Evolutionary conservation across 2,797 vertebrate genomes (phyloP).

Genomic region (Brachyrhaphis roseni): DNA sequence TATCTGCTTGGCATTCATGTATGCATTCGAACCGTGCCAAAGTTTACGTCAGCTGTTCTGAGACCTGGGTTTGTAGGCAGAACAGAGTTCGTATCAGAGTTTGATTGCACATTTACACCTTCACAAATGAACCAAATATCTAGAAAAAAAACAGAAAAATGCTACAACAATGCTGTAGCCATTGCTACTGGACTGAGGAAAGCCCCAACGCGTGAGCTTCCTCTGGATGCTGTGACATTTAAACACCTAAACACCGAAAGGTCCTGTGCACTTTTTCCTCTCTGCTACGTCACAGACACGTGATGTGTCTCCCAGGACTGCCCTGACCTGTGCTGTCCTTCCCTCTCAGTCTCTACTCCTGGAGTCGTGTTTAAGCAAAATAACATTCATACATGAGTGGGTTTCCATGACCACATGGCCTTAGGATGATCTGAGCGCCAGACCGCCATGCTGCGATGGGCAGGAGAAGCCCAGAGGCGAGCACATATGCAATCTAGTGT

Average conservation of each 20-base stretch:
- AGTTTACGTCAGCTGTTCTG: too few species aligned
- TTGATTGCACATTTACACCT: too few species aligned
- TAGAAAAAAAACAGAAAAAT: not conserved
- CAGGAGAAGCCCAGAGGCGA: constrained; percentile 63
- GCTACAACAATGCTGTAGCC: too few species aligned
- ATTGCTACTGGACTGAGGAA: constrained; percentile 10
- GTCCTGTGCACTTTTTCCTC: not conserved
- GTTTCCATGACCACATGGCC: constrained; percentile 75
- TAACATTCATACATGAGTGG: constrained; percentile 81
- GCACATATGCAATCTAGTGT: constrained; percentile 75
- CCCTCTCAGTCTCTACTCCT: constrained; percentile 67
- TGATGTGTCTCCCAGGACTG: constrained; percentile 60
- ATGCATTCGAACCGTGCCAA: too few species aligned
- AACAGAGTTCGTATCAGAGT: too few species aligned
- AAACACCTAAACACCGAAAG: constrained; percentile 24
- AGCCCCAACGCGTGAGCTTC: constrained; percentile 20
- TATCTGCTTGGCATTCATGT: too few species aligned
- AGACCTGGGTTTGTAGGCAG: too few species aligned
- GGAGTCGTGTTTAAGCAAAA: constrained; percentile 76
- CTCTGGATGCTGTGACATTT: constrained; percentile 2
- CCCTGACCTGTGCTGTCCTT: constrained; percentile 51
- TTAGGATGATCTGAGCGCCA: constrained; percentile 64
- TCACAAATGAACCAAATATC: not conserved
- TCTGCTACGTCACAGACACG: constrained; percentile 66
- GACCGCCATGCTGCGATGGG: constrained; percentile 72